phyloP scores from a whole-genome alignment of 2,888 invertebrate species.

The Villa cingulata region DNA sequence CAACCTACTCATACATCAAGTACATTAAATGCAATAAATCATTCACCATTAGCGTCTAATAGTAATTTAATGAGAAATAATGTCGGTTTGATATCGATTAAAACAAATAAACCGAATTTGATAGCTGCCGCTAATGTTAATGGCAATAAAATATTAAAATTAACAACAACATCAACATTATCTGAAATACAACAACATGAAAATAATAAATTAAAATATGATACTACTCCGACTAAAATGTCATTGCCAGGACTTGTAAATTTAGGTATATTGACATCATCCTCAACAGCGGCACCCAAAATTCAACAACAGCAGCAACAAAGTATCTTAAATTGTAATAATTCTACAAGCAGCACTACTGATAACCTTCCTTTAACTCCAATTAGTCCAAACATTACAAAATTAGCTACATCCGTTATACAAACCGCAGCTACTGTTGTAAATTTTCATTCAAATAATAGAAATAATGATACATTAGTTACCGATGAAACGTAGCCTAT shows the following conservation, averaged over 20 bases:
- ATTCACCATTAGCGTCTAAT: constrained; percentile 7
- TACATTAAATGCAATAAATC: constrained; percentile 17
- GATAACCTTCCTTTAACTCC: constrained; percentile 31
- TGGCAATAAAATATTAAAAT: constrained; percentile 33
- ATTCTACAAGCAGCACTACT: constrained; percentile 14
- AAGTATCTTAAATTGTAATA: constrained; percentile 7
- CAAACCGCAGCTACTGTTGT: constrained; percentile 18
- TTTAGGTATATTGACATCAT: constrained; percentile 40
- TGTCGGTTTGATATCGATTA: constrained; percentile 34
- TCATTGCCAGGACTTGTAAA: constrained; percentile 35
- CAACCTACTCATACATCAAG: constrained; percentile 7
- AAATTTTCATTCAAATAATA: constrained; percentile 21
- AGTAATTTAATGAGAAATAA: constrained; percentile 33
- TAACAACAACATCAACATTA: constrained; percentile 19
- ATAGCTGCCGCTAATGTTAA: constrained; percentile 31
- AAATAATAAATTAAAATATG: constrained; percentile 19
- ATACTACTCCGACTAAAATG: constrained; percentile 26
- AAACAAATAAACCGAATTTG: constrained; percentile 24
- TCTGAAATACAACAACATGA: constrained; percentile 5
- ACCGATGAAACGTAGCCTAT: constrained; percentile 37
- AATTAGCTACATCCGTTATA: constrained; percentile 16
- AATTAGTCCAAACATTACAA: constrained; percentile 32
- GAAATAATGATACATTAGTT: constrained; percentile 11
- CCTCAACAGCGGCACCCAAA: constrained; percentile 38
- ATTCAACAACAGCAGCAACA: constrained; percentile 21